These are phyloP conservation scores for Cordilura impudica DNA, from an alignment of 2,888 invertebrate species.

Conservation along the genomic window DNA sequence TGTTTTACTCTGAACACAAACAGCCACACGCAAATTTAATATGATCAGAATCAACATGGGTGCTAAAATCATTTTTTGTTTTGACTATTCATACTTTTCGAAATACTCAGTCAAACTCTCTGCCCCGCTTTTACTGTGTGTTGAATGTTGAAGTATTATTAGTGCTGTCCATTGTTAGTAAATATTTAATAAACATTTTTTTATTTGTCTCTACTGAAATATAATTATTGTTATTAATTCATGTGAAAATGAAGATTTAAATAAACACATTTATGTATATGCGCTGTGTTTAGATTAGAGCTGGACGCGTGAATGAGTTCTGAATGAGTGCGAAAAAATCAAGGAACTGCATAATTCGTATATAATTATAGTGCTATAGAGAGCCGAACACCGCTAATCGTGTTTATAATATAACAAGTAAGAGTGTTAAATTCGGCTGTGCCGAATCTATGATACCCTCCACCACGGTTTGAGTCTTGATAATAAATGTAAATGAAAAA, in stretches of 20 bases:
- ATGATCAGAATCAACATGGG: conserved; percentile 2
- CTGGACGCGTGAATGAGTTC: too few relatives aligned
- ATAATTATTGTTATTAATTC: conserved; percentile 61
- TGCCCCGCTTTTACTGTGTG: neutral
- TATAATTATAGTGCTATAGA: too few relatives aligned
- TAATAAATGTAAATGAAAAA: too few relatives aligned
- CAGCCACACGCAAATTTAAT: conserved; percentile 18
- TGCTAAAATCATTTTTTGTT: neutral
- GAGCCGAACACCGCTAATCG: too few relatives aligned
- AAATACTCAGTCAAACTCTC: neutral
- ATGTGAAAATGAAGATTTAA: conserved; percentile 64
- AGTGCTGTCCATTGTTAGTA: conserved; percentile 57
- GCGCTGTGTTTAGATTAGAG: neutral
- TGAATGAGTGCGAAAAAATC: too few relatives aligned
- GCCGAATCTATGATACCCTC: too few relatives aligned
- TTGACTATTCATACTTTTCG: neutral
- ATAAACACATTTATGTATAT: conserved; percentile 55
- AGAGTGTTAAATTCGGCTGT: too few relatives aligned
- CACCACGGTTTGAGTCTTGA: too few relatives aligned
- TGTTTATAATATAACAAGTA: too few relatives aligned
- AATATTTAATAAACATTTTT: conserved; percentile 63
- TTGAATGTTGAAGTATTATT: conserved; percentile 15
- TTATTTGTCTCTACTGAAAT: conserved; percentile 22
- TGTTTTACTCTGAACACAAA: conserved; percentile 34
- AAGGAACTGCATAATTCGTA: too few relatives aligned